Percentiles rank a stretch among this genome's conserved stretches.
Conservation (phyloP, 2,113 vertebrate species). For the Odocoileus hemionus region DNA sequence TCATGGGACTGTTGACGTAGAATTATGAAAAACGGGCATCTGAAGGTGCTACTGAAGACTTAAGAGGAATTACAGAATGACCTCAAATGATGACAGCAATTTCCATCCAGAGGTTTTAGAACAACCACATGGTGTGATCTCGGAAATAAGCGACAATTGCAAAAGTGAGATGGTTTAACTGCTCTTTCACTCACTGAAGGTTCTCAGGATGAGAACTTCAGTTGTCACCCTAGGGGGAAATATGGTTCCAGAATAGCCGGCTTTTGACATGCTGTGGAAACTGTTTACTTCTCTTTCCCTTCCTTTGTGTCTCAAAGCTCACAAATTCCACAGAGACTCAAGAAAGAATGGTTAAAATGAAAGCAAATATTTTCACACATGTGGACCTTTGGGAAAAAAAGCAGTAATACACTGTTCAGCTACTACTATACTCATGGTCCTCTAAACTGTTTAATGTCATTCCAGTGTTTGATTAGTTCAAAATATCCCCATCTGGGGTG, state of each 20-base stretch:
- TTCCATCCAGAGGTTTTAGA: slow-evolving; percentile 63
- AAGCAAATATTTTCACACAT: slow-evolving; percentile 65
- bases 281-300: slow-evolving; percentile 44
- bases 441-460: background rate
- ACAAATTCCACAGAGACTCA: slow-evolving; percentile 33
- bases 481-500: background rate
- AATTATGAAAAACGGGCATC: slow-evolving; percentile 59
- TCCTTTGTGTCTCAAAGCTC: slow-evolving; percentile 48
- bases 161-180: slow-evolving; percentile 58
- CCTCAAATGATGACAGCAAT: slow-evolving; percentile 50
- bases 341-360: slow-evolving; percentile 47
- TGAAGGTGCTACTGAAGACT: slow-evolving; percentile 52
- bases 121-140: slow-evolving; percentile 25
- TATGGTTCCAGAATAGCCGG: background rate
- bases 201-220: slow-evolving; percentile 33
- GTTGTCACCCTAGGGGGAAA: slow-evolving; percentile 10
- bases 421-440: slow-evolving; percentile 9
- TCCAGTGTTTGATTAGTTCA: slow-evolving; percentile 19
- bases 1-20: slow-evolving; percentile 53
- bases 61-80: slow-evolving; percentile 45
- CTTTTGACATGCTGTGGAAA: slow-evolving; percentile 20
- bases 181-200: slow-evolving; percentile 35
- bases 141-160: slow-evolving; percentile 53
- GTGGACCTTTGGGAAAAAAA: background rate
- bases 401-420: background rate